Evolutionary conservation across 1,140 invertebrate species (phyloP), one percentile per base, ranked within the genome.

Genomic region (Laupala kohalensis): DNA sequence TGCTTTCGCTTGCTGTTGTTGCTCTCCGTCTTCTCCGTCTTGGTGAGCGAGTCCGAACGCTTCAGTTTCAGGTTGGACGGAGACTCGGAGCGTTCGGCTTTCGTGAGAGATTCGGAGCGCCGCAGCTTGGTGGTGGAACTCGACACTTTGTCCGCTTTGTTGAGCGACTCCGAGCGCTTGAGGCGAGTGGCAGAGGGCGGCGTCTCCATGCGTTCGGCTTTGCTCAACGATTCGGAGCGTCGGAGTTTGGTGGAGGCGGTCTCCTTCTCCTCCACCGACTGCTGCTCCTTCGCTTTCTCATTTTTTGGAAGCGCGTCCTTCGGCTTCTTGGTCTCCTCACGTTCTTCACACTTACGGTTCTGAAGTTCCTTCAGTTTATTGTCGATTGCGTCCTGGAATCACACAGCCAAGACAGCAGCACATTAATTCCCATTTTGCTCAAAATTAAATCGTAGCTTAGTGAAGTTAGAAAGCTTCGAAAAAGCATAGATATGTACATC

Each of bases 11-110:
- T 89, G 75, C 87, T 88, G 70, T 90, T 86, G 78, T 92, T 92
- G 77, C 87, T 89, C 79, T 92, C 91, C 69, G 90, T 91, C 82
- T 92, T 92, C 78, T 92, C 91, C 66, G 85, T 89, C 80, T 92
- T 92, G 73, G 87, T 90, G 68, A 92, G 79, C 65, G 88, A 89
- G 72, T 89, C 87, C 1, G 86, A 87, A 23, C 88, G 81, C 75
- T 87, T 87, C 27, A 87, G 76, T 30, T 85, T 83, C 15, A 76
- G 77, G 68, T 79, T 70, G 72, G 74, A 73, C 62, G 73, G 65
- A 24, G 70, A 74, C 26, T 75, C 72, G 25, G 69, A 71, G 79
- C 80, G 26, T 29, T 92, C 91, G 67, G 85, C 89, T 80, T 92
- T 92, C 72, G 87, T 90, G 66, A 92, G 79, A 66, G 88, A 89